phyloP scores from a whole-genome alignment of 2,113 vertebrate species.

The Dromas ardeola region DNA sequence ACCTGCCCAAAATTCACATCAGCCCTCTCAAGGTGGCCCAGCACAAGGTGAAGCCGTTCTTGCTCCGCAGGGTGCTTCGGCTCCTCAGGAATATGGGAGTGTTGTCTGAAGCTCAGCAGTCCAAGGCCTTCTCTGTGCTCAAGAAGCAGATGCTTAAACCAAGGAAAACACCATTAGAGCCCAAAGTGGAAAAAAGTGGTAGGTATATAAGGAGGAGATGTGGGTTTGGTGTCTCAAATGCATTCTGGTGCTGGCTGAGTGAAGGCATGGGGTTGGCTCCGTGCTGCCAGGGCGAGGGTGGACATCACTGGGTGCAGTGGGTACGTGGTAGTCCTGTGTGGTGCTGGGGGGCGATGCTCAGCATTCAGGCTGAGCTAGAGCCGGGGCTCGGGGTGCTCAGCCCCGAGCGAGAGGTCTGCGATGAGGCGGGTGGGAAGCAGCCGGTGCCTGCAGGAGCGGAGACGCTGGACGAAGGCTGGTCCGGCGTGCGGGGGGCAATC shows the following conservation, averaged over 20 bases:
- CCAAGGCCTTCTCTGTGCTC: background rate
- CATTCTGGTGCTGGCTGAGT: background rate
- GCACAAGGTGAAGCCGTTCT: background rate
- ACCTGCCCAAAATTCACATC: background rate
- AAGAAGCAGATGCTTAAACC: background rate
- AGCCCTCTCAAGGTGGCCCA: background rate
- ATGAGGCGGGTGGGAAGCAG: background rate
- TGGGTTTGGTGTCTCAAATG: background rate
- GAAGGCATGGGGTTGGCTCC: accelerated
- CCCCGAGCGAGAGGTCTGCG: background rate
- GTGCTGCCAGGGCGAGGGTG: background rate
- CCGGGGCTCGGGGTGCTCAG: accelerated
- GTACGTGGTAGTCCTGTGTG: accelerated
- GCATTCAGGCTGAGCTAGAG: accelerated
- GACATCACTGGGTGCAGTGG: accelerated
- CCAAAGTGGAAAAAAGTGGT: background rate
- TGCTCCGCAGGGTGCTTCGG: background rate
- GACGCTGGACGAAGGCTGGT: background rate
- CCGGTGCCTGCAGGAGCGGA: background rate
- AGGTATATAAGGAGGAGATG: background rate
- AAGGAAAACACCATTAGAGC: background rate
- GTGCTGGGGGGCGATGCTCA: accelerated
- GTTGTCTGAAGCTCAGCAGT: conserved; percentile 1
- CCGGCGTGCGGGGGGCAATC: accelerated
- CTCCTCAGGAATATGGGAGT: background rate